Percentiles rank a stretch among this genome's conserved stretches.
phyloP scores from a whole-genome alignment of 2,888 invertebrate genomes.

The Teleogryllus oceanicus region DNA sequence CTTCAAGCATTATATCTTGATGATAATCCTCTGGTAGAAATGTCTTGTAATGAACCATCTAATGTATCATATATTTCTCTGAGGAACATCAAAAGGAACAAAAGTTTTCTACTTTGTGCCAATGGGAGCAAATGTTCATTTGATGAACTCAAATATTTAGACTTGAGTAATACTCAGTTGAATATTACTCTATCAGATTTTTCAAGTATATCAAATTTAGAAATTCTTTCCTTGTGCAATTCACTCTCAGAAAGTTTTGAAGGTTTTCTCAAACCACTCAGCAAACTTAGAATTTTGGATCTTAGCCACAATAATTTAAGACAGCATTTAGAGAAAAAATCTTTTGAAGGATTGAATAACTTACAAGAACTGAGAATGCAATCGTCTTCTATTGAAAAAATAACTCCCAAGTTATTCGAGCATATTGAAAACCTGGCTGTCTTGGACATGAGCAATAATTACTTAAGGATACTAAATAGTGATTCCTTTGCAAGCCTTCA shows the following conservation, averaged over 20 bases:
- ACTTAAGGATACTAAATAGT: conserved; percentile 40
- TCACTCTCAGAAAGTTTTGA: conserved; percentile 45
- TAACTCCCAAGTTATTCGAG: background rate
- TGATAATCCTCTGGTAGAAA: conserved; percentile 38
- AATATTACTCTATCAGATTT: conserved; percentile 21
- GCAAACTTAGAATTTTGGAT: conserved; percentile 52
- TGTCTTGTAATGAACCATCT: background rate
- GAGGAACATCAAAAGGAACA: background rate
- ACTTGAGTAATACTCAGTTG: conserved; percentile 52
- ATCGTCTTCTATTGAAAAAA: conserved; percentile 19
- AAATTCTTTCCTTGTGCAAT: conserved; percentile 51
- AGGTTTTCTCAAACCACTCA: conserved; percentile 48
- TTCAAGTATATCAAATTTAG: conserved; percentile 43
- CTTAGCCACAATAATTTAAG: conserved; percentile 53
- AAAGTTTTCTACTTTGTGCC: background rate
- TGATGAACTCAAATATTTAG: conserved; percentile 50
- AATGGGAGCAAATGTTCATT: conserved; percentile 39
- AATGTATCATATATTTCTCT: background rate
- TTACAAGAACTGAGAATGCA: conserved; percentile 52
- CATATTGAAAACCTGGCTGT: conserved; percentile 20
- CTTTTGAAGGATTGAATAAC: conserved; percentile 49
- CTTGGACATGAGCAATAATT: conserved; percentile 24
- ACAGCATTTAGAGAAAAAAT: conserved; percentile 42
- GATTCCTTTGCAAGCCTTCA: conserved; percentile 45
- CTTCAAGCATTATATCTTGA: conserved; percentile 57